Conservation (phyloP, 2,113 vertebrate genomes). For the Neodontobutis hainanensis region DNA sequence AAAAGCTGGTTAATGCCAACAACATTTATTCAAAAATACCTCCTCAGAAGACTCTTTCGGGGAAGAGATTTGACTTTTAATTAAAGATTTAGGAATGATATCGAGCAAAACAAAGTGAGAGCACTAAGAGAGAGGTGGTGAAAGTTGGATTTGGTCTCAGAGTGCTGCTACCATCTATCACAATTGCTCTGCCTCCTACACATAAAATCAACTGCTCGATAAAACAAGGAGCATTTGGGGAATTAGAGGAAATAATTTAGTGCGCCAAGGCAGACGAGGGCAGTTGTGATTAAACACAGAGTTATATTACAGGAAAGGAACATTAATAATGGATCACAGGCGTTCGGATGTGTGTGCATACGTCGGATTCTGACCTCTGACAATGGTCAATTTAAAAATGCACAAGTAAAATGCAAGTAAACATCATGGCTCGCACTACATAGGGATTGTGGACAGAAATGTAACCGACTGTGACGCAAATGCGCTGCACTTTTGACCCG, state of each 20-base stretch:
- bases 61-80: slow-evolving; percentile 11
- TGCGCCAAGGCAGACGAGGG: slow-evolving; percentile 16
- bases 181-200: slow-evolving; percentile 16
- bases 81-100: slow-evolving; percentile 5
- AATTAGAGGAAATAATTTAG: slow-evolving; percentile 20
- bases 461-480: not conserved
- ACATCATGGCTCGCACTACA: not conserved
- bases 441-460: not conserved
- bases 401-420: not conserved
- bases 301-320: not conserved
- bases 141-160: not conserved
- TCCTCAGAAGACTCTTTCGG: not conserved
- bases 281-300: slow-evolving; percentile 9
- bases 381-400: not conserved
- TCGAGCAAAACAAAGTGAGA: slow-evolving; percentile 6
- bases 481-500: not conserved
- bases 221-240: slow-evolving; percentile 18
- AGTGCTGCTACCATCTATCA: not conserved
- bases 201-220: slow-evolving; percentile 4
- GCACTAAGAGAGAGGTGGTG: not conserved
- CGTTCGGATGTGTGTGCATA: not conserved
- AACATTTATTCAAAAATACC: not conserved
- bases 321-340: slow-evolving; percentile 36
- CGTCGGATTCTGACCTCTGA: slow-evolving; percentile 19
- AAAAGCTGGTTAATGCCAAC: not conserved